Evolutionary conservation across 2,888 invertebrate genomes (phyloP).

Genomic region (Iphiclides podalirius): DNA sequence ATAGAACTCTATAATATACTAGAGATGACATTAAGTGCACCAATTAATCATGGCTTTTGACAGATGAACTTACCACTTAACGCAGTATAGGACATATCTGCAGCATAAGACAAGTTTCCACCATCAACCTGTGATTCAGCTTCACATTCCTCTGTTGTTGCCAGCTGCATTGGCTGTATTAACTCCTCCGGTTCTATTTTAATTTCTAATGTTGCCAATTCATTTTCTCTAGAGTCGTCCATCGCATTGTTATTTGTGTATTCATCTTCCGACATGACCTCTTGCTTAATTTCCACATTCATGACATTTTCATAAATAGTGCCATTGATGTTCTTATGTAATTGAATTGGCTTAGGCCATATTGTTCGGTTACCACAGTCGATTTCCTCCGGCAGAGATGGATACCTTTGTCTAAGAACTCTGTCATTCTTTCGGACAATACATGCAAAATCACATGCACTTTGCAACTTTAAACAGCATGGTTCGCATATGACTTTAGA

Average conservation of each 20-base stretch:
- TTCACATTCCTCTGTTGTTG: conserved; percentile 37
- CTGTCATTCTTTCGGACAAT: conserved; percentile 45
- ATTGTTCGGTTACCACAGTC: conserved; percentile 28
- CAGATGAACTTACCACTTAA: conserved; percentile 22
- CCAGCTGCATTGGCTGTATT: conserved; percentile 36
- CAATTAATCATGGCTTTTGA: no score
- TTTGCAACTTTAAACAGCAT: conserved; percentile 48
- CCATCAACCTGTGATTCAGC: not conserved
- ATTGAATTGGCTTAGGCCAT: conserved; percentile 67
- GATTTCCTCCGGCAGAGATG: conserved; percentile 5
- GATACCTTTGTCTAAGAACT: conserved; percentile 38
- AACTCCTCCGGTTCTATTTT: conserved; percentile 67
- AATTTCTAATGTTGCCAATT: conserved; percentile 45
- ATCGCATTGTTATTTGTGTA: conserved; percentile 29
- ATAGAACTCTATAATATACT: no score
- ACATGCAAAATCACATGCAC: conserved; percentile 47
- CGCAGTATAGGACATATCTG: not conserved
- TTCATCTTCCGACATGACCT: conserved; percentile 59
- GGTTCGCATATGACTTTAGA: conserved; percentile 55
- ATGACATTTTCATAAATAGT: conserved; percentile 35
- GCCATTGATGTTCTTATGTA: conserved; percentile 47
- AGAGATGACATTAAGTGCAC: no score
- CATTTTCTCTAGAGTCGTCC: conserved; percentile 26
- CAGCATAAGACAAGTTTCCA: no score
- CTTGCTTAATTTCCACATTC: conserved; percentile 59